Base-by-base conservation (phyloP, 2,797 vertebrate genomes). In the Rhynchonycteris naso region DNA sequence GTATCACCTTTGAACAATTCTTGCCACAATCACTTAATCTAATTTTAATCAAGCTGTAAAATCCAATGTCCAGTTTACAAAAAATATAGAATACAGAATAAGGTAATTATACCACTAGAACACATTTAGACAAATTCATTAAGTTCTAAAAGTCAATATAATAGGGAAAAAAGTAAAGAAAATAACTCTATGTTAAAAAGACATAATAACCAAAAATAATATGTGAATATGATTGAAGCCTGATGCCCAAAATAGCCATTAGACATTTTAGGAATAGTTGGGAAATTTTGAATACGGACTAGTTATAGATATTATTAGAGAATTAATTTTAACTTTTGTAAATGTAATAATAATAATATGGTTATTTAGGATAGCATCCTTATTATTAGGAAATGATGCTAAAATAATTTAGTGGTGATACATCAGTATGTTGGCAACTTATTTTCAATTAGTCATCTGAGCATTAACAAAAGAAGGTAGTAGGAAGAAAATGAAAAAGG, bases 321-420 rank as follows among this genome's bases (percentile, higher is more conserved):
- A 93, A 75, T 63, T 35, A 91, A 28, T 43, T 6, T 65, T 84
- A 80, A 61, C 4, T 76, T 84, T 86, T 59, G 13, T 82, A 93
- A 26, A 43, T 82, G 6, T 69, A 66, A 35, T 65, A 65, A 71
- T 81, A 91, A 4, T 50, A 76, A 82, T 47, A 2, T 82, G 47
- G 5, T 79, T 82, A 33, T 79, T 1, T 30, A 52, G 7, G 14
- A 76, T n/a, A 88, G 80, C 0, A 87, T 76, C 68, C 18, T 61
- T 95, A 18, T 66, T 86, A n/a, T 85, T 80, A 88, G 50, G 11
- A 94, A 91, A 59, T 24, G 4, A 88, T 83, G 22, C 6, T 61
- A 26, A 84, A 74, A 30, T 87, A 78, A 78, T 47, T 93, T 91
- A 68, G 4, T 14, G 12, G 5, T 86, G 11, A 24, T 63, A 84